phyloP scores from a whole-genome alignment of 2,888 invertebrate genomes.

The Diogma glabrata region DNA sequence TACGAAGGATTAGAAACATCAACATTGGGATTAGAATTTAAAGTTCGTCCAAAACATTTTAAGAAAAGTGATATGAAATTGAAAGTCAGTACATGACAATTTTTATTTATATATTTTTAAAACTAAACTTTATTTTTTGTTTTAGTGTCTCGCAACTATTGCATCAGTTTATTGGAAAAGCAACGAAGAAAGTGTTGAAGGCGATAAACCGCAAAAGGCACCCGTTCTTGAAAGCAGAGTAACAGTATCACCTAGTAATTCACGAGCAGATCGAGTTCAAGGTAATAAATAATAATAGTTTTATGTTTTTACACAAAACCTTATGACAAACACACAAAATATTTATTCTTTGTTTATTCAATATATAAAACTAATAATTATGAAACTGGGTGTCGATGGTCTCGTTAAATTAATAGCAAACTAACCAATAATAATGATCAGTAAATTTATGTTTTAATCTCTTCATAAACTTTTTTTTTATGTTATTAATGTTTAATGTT shows the following conservation, averaged over 20 bases:
- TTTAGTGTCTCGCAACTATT: conserved; percentile 55
- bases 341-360: too few species aligned
- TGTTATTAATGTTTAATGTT: too few species aligned
- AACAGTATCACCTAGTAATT: conserved; percentile 41
- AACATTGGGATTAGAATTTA: conserved; percentile 54
- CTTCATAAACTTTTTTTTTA: too few species aligned
- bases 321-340: too few species aligned
- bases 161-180: conserved; percentile 59
- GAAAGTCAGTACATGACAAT: conserved; percentile 47
- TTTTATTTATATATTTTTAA: background rate
- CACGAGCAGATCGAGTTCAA: conserved; percentile 58
- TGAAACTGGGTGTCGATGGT: too few species aligned
- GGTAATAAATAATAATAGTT: too few species aligned
- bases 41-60: conserved; percentile 55
- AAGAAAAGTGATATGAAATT: conserved; percentile 61
- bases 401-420: too few species aligned
- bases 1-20: conserved; percentile 55
- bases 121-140: conserved; percentile 3
- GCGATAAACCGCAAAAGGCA: conserved; percentile 52
- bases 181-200: conserved; percentile 64
- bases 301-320: too few species aligned
- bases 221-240: conserved; percentile 59
- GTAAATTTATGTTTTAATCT: too few species aligned
- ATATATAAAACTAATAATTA: too few species aligned
- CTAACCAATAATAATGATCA: too few species aligned